phyloP scores from a whole-genome alignment of 2,888 invertebrate species.

The Sylvicola fuscatus region DNA sequence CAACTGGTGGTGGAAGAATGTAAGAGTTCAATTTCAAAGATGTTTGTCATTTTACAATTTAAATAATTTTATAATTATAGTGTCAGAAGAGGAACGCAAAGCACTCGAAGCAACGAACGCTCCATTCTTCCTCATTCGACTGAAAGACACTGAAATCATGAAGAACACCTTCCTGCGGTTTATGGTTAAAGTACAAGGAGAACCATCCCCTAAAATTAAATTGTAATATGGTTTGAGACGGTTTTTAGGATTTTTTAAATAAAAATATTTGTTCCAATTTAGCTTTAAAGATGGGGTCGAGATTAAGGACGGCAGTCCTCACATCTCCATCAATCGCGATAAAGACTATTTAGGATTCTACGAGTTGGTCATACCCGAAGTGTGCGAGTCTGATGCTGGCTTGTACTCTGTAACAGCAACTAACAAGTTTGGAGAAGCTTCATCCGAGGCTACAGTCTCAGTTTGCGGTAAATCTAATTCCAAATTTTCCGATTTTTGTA shows the following conservation, averaged over 20 bases:
- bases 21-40: slow-evolving; percentile 28
- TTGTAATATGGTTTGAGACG: slow-evolving; percentile 52
- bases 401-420: slow-evolving; percentile 64
- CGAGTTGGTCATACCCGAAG: slow-evolving; percentile 69
- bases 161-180: slow-evolving; percentile 73
- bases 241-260: neutral
- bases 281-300: slow-evolving; percentile 68
- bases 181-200: slow-evolving; percentile 72
- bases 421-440: slow-evolving; percentile 61
- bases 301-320: slow-evolving; percentile 43
- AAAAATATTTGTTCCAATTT: slow-evolving; percentile 9
- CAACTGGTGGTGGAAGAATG: slow-evolving; percentile 71
- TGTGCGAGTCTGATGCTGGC: slow-evolving; percentile 58
- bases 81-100: slow-evolving; percentile 47
- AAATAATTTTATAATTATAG: slow-evolving; percentile 24
- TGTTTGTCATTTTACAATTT: neutral
- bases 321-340: slow-evolving; percentile 48
- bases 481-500: too few species aligned
- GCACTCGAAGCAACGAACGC: slow-evolving; percentile 47
- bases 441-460: slow-evolving; percentile 53
- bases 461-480: slow-evolving; percentile 42
- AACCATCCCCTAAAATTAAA: slow-evolving; percentile 72
- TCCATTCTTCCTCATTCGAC: slow-evolving; percentile 64
- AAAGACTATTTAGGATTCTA: slow-evolving; percentile 68
- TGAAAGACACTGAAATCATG: slow-evolving; percentile 74